Conservation (phyloP, 1,140 invertebrate genomes). For the Pararge aegeria region DNA sequence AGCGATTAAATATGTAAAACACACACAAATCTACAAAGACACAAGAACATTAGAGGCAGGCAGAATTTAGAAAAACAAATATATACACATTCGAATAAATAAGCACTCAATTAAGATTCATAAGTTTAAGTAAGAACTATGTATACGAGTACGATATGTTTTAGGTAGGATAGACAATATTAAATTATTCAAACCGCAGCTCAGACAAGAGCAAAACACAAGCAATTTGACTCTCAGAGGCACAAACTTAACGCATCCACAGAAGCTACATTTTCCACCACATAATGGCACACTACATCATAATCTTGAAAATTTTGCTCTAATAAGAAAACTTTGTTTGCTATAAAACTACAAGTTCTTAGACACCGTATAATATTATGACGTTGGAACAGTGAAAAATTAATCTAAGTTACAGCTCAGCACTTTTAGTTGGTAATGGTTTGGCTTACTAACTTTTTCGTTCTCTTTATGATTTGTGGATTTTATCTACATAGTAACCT, state of each 20-base stretch:
- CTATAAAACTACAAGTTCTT: slow-evolving; percentile 2
- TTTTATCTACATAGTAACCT: neutral
- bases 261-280: slow-evolving; percentile 15
- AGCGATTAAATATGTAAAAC: too few relatives aligned
- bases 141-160: too few relatives aligned
- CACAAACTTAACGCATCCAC: slow-evolving; percentile 5
- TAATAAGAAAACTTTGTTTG: slow-evolving; percentile 15
- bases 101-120: too few relatives aligned
- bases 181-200: neutral
- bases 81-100: too few relatives aligned
- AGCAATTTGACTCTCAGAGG: neutral
- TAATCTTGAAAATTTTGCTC: slow-evolving; percentile 14
- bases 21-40: too few relatives aligned
- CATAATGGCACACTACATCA: slow-evolving; percentile 11
- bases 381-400: neutral
- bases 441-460: neutral
- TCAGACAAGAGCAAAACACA: neutral
- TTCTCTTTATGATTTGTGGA: neutral
- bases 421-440: neutral
- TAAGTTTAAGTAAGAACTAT: too few relatives aligned
- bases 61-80: too few relatives aligned
- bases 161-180: too few relatives aligned
- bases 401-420: neutral
- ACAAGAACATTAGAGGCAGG: too few relatives aligned
- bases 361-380: neutral